These are phyloP conservation scores for Notolabrus celidotus DNA, from an alignment of 2,797 vertebrate genomes.

Conservation along the genomic window DNA sequence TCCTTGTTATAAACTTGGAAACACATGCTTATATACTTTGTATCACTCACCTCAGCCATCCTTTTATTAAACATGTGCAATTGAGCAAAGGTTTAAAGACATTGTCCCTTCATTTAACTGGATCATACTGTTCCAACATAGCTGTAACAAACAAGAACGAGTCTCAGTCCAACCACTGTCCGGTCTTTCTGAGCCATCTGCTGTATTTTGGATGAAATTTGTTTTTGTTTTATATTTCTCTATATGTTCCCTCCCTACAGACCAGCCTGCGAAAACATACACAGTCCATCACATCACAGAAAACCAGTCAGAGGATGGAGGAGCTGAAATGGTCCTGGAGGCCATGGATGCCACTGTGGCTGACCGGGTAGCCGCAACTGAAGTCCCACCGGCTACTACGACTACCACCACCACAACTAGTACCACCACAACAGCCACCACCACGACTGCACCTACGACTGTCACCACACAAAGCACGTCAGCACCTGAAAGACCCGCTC, in stretches of 20 bases:
- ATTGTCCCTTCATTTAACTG: no score
- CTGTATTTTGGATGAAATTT: conserved; percentile 25
- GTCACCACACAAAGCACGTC: conserved; percentile 42
- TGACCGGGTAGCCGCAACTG: conserved; percentile 27
- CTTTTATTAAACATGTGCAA: no score
- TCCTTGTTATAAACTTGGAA: no score
- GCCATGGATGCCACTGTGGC: conserved; percentile 61
- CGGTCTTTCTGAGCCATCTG: conserved; percentile 1
- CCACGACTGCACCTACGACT: conserved; percentile 51
- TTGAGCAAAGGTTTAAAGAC: no score
- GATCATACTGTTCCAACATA: no score
- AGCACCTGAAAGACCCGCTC: conserved; percentile 61
- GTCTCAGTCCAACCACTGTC: conserved; percentile 11
- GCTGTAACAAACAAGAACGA: no score
- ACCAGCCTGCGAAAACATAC: conserved; percentile 80
- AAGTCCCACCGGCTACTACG: conserved; percentile 30
- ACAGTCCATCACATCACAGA: conserved; percentile 79
- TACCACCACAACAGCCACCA: conserved; percentile 54
- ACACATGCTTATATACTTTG: no score
- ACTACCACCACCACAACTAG: conserved; percentile 36
- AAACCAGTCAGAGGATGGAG: conserved; percentile 76
- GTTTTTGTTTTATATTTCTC: conserved; percentile 5
- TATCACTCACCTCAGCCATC: no score
- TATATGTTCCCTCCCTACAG: conserved; percentile 55
- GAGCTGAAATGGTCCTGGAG: conserved; percentile 74